These are phyloP conservation scores for Chloroclystis v-ata DNA, from an alignment of 2,888 invertebrate species.

Conservation along the genomic window DNA sequence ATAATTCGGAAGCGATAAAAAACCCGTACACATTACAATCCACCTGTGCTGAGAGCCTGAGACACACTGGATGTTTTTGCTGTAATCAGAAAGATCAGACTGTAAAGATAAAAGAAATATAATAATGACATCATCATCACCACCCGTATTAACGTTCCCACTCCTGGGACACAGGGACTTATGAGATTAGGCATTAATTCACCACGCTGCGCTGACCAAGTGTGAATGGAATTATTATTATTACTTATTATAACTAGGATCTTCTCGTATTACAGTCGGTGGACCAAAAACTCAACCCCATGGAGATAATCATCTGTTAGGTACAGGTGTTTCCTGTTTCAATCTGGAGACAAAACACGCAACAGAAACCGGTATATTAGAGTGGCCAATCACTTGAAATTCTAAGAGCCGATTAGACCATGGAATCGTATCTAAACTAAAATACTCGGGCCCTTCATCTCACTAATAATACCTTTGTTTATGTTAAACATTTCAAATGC, in stretches of 20 bases:
- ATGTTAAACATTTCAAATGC: conserved; percentile 45
- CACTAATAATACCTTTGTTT: conserved; percentile 58
- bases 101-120: too few relatives aligned
- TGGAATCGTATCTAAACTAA: conserved; percentile 53
- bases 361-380: conserved; percentile 22
- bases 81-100: not conserved
- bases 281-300: too few relatives aligned
- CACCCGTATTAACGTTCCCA: too few relatives aligned
- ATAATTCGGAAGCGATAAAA: conserved; percentile 27
- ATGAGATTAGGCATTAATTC: too few relatives aligned
- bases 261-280: too few relatives aligned
- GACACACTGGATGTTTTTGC: not conserved
- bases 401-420: conserved; percentile 52
- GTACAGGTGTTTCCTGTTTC: too few relatives aligned
- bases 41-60: conserved; percentile 18
- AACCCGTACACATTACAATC: conserved; percentile 28
- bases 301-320: too few relatives aligned
- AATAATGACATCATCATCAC: too few relatives aligned
- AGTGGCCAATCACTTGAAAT: conserved; percentile 37
- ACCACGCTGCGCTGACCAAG: too few relatives aligned
- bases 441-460: conserved; percentile 55
- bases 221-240: too few relatives aligned
- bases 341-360: conserved; percentile 7
- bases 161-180: too few relatives aligned
- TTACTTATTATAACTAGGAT: too few relatives aligned